These are phyloP conservation scores for Trissoscelio sp. DNA, from an alignment of 2,888 invertebrate genomes.

Conservation along the genomic window DNA sequence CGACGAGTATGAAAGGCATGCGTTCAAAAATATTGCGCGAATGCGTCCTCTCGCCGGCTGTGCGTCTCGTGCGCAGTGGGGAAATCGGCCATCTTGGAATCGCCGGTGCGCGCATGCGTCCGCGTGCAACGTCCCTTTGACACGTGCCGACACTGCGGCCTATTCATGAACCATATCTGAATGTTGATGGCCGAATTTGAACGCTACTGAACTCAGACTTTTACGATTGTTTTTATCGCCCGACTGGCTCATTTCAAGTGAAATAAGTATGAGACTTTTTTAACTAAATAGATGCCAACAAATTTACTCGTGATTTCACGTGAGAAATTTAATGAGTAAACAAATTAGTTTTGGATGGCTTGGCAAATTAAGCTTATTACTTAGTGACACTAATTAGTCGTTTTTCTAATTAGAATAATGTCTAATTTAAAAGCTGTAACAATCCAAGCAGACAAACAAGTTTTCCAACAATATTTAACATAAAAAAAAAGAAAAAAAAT, in stretches of 20 bases:
- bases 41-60: constrained; percentile 42
- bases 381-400: no score
- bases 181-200: constrained; percentile 65
- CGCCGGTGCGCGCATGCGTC: constrained; percentile 73
- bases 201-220: constrained; percentile 60
- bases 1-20: constrained; percentile 72
- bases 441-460: no score
- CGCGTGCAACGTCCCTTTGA: constrained; percentile 74
- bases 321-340: constrained; percentile 12
- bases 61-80: constrained; percentile 63
- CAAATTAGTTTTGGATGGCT: no score
- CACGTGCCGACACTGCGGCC: constrained; percentile 76
- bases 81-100: constrained; percentile 76
- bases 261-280: constrained; percentile 39
- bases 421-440: no score
- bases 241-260: constrained; percentile 37
- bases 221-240: constrained; percentile 61
- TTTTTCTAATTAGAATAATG: no score
- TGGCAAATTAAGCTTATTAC: no score
- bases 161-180: constrained; percentile 65
- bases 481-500: no score
- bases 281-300: constrained; percentile 14
- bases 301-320: constrained; percentile 32
- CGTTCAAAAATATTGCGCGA: constrained; percentile 52
- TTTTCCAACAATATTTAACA: no score